Conservation (phyloP, 2,113 vertebrate genomes). For the Meleagris gallopavo region DNA sequence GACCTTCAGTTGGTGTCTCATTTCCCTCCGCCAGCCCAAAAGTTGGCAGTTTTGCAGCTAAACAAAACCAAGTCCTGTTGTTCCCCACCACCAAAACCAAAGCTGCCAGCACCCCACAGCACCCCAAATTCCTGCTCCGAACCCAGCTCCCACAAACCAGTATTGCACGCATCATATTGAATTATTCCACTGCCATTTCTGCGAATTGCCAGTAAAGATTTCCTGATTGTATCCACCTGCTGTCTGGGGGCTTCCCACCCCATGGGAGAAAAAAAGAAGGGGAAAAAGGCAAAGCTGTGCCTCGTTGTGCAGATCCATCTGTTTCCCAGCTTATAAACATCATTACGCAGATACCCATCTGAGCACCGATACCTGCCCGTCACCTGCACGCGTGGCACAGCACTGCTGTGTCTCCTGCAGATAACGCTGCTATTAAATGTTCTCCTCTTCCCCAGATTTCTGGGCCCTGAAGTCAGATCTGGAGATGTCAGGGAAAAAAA, state of each 20-base stretch:
- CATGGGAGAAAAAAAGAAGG: neutral
- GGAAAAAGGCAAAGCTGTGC: neutral
- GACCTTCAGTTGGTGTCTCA: neutral
- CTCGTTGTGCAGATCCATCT: neutral
- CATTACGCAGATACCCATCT: neutral
- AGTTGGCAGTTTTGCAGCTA: accelerated
- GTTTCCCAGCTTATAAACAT: neutral
- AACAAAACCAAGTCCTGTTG: accelerated
- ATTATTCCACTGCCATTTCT: constrained; percentile 6
- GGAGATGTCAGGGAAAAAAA: neutral
- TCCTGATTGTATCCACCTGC: constrained; percentile 26
- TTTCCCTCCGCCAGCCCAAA: neutral
- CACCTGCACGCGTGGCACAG: too few relatives aligned
- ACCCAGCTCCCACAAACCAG: accelerated
- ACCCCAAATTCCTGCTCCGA: accelerated
- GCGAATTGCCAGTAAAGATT: neutral
- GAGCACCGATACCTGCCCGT: neutral
- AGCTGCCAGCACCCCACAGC: neutral
- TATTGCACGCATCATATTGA: neutral
- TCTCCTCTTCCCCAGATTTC: neutral
- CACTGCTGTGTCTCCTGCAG: neutral
- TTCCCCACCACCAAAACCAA: neutral
- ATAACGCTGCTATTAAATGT: neutral
- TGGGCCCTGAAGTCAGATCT: neutral
- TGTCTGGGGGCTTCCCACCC: neutral